These are phyloP conservation scores for Gymnothorax reevesii DNA, from an alignment of 2,797 vertebrate species.

Conservation along the genomic window DNA sequence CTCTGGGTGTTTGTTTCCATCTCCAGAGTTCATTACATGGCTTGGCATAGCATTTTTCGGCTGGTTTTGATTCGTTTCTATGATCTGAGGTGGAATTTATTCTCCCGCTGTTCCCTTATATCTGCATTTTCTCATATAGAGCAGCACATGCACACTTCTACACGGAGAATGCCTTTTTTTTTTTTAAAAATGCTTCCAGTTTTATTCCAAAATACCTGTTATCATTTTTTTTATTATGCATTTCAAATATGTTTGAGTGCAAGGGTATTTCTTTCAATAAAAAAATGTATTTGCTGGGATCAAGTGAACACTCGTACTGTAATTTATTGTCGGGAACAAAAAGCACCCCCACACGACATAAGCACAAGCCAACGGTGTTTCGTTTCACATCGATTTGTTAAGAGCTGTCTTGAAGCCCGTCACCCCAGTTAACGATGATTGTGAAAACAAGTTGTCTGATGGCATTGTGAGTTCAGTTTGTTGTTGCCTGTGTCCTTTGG, in stretches of 20 bases:
- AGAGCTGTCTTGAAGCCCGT: background rate
- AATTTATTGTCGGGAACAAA: background rate
- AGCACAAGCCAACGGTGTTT: background rate
- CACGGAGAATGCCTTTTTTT: background rate
- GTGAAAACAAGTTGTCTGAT: background rate
- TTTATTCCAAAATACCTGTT: background rate
- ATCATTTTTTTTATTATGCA: background rate
- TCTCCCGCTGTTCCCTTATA: background rate
- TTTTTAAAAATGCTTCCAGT: background rate
- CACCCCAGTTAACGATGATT: background rate
- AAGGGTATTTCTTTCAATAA: background rate
- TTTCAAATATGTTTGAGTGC: background rate
- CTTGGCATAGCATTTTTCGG: background rate
- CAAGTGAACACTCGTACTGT: background rate
- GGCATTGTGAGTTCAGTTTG: background rate
- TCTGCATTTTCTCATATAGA: background rate
- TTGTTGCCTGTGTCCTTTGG: background rate
- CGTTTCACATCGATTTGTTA: background rate
- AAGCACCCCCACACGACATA: background rate
- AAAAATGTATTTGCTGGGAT: background rate
- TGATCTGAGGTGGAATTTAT: background rate
- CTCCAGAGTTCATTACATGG: background rate
- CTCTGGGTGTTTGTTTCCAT: constrained; percentile 7
- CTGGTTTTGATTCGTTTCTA: background rate
- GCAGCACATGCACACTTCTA: background rate